A percentile compares a stretch with the other conserved stretches of the same genome.
These are phyloP conservation scores for Andinoacara biseriatus DNA, from an alignment of 2,113 vertebrate genomes.

Conservation along the genomic window DNA sequence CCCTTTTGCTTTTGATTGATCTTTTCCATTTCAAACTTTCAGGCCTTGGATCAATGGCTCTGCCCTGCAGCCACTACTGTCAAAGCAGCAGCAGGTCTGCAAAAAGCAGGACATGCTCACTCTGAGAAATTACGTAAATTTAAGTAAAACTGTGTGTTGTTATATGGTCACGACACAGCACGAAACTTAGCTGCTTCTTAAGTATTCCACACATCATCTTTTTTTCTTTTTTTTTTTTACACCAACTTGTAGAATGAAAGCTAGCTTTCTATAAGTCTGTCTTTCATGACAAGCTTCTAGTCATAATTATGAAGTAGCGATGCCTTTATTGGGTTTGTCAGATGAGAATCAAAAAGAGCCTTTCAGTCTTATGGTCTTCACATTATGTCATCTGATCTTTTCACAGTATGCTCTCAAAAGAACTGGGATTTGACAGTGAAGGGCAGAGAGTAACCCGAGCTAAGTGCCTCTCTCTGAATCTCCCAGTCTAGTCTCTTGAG, in stretches of 20 bases:
- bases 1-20: slow-evolving; percentile 80
- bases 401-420: slow-evolving; percentile 40
- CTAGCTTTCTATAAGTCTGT: not conserved
- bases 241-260: not conserved
- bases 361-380: slow-evolving; percentile 17
- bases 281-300: not conserved
- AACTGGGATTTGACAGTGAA: slow-evolving; percentile 48
- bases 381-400: slow-evolving; percentile 60
- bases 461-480: slow-evolving; percentile 70
- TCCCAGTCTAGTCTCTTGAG: slow-evolving; percentile 61
- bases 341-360: slow-evolving; percentile 39
- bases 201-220: not conserved
- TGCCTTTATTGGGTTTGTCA: slow-evolving; percentile 20
- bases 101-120: slow-evolving; percentile 35
- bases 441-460: slow-evolving; percentile 54
- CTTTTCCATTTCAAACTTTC: slow-evolving; percentile 75
- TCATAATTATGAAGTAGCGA: slow-evolving; percentile 11
- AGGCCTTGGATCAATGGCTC: slow-evolving; percentile 63
- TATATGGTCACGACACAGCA: slow-evolving; percentile 6
- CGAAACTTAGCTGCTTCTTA: not conserved
- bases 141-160: slow-evolving; percentile 8
- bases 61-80: slow-evolving; percentile 60
- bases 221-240: not conserved
- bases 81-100: slow-evolving; percentile 33
- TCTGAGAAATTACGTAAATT: not conserved